Evolutionary conservation across 2,797 vertebrate species (phyloP).

Genomic region (Channa striata): DNA sequence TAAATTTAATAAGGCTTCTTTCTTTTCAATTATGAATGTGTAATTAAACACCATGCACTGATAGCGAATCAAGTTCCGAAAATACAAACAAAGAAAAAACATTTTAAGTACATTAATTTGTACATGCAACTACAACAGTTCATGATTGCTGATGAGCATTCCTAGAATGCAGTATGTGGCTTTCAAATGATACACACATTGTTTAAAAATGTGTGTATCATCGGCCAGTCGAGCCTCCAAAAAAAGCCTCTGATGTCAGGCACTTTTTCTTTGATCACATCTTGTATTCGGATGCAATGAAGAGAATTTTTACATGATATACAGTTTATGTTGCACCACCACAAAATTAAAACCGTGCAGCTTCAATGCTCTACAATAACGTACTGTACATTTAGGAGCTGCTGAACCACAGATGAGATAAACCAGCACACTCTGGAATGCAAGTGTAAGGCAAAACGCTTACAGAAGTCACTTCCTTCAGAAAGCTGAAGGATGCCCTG

Average conservation of each 20-base stretch:
- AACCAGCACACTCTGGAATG: conserved; percentile 41
- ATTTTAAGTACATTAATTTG: not conserved
- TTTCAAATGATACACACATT: conserved; percentile 44
- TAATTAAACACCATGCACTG: not conserved
- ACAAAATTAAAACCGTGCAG: conserved; percentile 15
- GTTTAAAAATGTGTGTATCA: conserved; percentile 25
- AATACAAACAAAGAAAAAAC: conserved; percentile 1
- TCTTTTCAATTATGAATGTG: not conserved
- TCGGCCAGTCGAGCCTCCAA: conserved; percentile 10
- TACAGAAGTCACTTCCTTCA: conserved; percentile 29
- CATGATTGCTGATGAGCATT: conserved; percentile 56
- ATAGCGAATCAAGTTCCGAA: not conserved
- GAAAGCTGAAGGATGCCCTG: conserved; percentile 60
- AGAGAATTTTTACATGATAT: conserved; percentile 19
- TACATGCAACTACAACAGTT: not conserved
- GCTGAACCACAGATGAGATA: conserved; percentile 53
- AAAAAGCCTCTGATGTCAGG: conserved; percentile 17
- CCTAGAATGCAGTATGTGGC: conserved; percentile 67
- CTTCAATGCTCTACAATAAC: conserved; percentile 17
- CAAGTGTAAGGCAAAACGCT: conserved; percentile 33
- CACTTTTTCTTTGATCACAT: conserved; percentile 12
- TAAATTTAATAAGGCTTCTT: not conserved
- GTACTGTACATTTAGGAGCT: conserved; percentile 37
- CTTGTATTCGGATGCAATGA: conserved; percentile 9
- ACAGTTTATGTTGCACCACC: conserved; percentile 14